Evolutionary conservation across 2,113 vertebrate species (phyloP).

Genomic region (Hypanus sabinus): DNA sequence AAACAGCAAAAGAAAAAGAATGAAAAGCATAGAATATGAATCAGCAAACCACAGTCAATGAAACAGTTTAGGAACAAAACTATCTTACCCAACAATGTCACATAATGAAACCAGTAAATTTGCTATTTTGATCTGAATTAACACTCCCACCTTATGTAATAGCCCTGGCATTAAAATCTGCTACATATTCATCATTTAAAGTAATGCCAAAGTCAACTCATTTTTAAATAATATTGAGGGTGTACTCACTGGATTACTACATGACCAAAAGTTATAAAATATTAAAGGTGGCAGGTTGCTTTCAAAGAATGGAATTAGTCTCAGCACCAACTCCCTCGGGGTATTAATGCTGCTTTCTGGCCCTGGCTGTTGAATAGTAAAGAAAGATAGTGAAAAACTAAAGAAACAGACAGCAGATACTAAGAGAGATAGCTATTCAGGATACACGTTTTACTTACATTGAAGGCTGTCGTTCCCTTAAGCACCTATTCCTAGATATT

Average conservation of each 20-base stretch:
- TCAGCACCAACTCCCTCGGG: neutral
- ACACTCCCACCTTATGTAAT: neutral
- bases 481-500: neutral
- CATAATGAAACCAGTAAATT: neutral
- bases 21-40: no score
- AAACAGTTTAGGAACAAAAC: neutral
- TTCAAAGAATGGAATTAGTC: neutral
- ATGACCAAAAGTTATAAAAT: neutral
- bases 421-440: neutral
- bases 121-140: neutral
- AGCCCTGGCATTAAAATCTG: no score
- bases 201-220: neutral
- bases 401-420: neutral
- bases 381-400: neutral
- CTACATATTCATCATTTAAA: neutral
- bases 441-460: neutral
- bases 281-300: neutral
- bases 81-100: neutral
- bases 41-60: no score
- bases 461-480: neutral
- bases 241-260: neutral
- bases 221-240: neutral
- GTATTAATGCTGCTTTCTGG: neutral
- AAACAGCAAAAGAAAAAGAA: no score
- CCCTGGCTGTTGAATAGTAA: neutral